These are phyloP conservation scores for Sinocyclocheilus anshuiensis DNA, from an alignment of 2,113 vertebrate species.

Conservation along the genomic window DNA sequence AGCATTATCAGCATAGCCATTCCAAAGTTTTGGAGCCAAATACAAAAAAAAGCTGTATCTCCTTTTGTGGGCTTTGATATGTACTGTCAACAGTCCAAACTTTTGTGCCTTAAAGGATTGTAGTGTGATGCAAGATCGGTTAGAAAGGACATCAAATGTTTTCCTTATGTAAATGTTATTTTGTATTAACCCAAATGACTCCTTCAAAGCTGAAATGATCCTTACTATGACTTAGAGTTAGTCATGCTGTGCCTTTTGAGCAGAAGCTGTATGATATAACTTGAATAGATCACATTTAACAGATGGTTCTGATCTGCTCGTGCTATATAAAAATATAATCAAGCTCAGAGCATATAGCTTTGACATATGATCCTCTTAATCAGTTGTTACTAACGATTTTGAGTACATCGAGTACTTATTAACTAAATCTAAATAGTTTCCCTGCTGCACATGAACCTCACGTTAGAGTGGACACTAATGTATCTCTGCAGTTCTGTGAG, in stretches of 20 bases:
- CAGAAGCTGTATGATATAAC: constrained; percentile 57
- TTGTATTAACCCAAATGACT: not conserved
- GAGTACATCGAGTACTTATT: constrained; percentile 47
- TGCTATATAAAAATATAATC: constrained; percentile 52
- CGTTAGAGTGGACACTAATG: not conserved
- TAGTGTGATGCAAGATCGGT: not conserved
- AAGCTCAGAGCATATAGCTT: constrained; percentile 50
- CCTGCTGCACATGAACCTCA: not conserved
- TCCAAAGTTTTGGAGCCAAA: not conserved
- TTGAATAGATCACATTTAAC: constrained; percentile 64
- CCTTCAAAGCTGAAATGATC: constrained; percentile 44
- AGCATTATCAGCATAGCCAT: not conserved
- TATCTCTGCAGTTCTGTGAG: not conserved
- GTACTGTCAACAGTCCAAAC: not conserved
- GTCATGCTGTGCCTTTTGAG: constrained; percentile 58
- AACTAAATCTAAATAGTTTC: constrained; percentile 29
- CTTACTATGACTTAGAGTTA: constrained; percentile 27
- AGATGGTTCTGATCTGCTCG: constrained; percentile 70
- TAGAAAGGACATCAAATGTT: not conserved
- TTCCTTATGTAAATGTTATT: not conserved
- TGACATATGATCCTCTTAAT: constrained; percentile 66
- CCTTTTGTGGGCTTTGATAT: not conserved
- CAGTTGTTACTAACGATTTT: constrained; percentile 53
- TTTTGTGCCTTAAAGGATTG: not conserved
- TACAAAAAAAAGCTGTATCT: not conserved